These are phyloP conservation scores for Tretioscincus oriximinensis DNA, from an alignment of 2,113 vertebrate genomes.

Conservation along the genomic window DNA sequence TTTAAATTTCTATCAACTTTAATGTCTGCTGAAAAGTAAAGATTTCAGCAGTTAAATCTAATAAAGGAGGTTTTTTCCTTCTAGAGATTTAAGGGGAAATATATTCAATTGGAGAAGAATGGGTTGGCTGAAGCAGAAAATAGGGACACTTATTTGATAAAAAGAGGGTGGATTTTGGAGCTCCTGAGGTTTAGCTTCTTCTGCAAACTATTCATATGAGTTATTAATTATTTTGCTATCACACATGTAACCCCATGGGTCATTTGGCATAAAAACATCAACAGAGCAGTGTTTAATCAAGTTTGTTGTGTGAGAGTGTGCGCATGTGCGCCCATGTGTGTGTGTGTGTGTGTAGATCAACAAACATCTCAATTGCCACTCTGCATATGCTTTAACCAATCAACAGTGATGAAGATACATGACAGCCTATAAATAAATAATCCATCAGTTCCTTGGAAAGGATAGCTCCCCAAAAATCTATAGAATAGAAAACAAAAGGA, in stretches of 20 bases:
- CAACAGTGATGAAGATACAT: not conserved
- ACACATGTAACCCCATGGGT: not conserved
- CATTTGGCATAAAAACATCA: not conserved
- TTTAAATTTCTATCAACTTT: conserved; percentile 11
- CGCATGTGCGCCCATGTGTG: too few species aligned
- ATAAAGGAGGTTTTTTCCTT: not conserved
- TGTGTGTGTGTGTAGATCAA: too few species aligned
- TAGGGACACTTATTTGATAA: not conserved
- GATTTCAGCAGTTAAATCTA: conserved; percentile 6
- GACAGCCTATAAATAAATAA: too few species aligned
- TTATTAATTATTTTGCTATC: not conserved
- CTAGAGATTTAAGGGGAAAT: conserved; percentile 4
- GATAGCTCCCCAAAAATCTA: too few species aligned
- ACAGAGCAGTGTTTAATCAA: not conserved
- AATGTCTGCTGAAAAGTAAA: not conserved
- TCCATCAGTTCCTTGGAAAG: too few species aligned
- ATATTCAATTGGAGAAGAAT: not conserved
- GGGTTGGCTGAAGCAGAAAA: not conserved
- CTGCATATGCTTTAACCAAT: not conserved
- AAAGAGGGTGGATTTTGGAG: not conserved
- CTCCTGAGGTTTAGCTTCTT: not conserved
- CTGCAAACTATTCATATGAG: not conserved
- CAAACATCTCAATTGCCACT: not conserved
- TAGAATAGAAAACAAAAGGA: too few species aligned
- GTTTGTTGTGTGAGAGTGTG: not conserved